Evolutionary conservation across 1,140 invertebrate genomes (phyloP), one percentile per base, ranked within the genome.

Genomic region (Sminthurinus signatus): DNA sequence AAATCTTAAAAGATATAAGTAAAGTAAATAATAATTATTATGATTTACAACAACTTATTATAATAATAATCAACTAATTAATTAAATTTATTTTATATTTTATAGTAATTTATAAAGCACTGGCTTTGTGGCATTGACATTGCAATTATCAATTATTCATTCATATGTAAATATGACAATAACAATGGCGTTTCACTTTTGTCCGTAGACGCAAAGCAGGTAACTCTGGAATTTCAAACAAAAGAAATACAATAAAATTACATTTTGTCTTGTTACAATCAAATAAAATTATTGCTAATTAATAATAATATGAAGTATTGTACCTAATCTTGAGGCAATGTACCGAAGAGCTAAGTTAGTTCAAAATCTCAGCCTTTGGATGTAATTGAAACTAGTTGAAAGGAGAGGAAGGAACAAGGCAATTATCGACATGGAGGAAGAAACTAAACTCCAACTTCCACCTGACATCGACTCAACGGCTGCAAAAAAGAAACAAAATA

Each of bases 361-460:
- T n/a, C n/a, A n/a, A 42, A 48, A 48, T 48, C 17, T 5, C 17
- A 4, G n/a, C n/a, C 21, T 48, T 8, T 5, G 44, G 5, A 48
- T 12, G n/a, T 42, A 43, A 21, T 39, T 23, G 14, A 36, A 63
- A 62, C 42, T 62, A 39, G 61, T 63, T 32, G 54, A 29, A 54
- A 52, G 17, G 36, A 62, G 23, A 50, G 56, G 27, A 43, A 58
- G 56, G 56, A 58, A 58, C 56, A 58, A 58, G 56, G 56, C 56
- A 58, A 58, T 28, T 58, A 36, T 39, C 39, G 32, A 36, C 54
- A 27, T 29, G 27, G 48, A 54, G 12, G 50, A 29, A 25, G 60
- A 39, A 15, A 50, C 27, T 32, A 52, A 17, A 25, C 36, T 21
- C 8, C 48, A 48, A 21, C 23, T 21, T 43, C 31, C 61, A 21